These are phyloP conservation scores for Etheostoma cragini DNA, from an alignment of 2,113 vertebrate species.

Conservation along the genomic window DNA sequence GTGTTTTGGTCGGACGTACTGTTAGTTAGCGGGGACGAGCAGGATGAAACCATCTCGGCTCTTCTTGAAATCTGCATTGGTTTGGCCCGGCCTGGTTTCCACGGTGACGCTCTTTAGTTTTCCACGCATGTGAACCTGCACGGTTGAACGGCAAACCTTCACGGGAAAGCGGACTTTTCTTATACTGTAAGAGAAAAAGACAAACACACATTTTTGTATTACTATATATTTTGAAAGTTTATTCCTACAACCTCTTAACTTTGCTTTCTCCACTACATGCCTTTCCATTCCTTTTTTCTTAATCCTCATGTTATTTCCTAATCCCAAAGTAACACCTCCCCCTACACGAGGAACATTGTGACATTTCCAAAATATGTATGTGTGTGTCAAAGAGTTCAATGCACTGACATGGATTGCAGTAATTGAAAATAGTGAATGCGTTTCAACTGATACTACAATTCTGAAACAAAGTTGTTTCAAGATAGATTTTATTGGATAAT, in stretches of 20 bases:
- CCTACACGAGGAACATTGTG: neutral
- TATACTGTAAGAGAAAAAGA: constrained; percentile 77
- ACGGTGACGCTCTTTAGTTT: constrained; percentile 82
- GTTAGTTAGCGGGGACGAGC: constrained; percentile 78
- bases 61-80: constrained; percentile 87
- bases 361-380: no score
- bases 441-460: neutral
- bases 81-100: constrained; percentile 74
- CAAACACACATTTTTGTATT: constrained; percentile 20
- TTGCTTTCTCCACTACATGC: neutral
- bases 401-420: neutral
- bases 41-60: constrained; percentile 85
- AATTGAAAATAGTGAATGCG: neutral
- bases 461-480: no score
- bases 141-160: constrained; percentile 80
- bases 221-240: neutral
- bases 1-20: rapidly evolving
- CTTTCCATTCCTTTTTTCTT: neutral
- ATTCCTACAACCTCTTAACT: neutral
- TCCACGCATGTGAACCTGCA: constrained; percentile 86
- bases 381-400: neutral
- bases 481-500: neutral
- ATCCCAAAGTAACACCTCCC: neutral
- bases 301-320: neutral
- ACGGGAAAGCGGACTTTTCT: constrained; percentile 81